Evolutionary conservation across 2,113 vertebrate genomes (phyloP).

Genomic region (Tupaia chinensis): DNA sequence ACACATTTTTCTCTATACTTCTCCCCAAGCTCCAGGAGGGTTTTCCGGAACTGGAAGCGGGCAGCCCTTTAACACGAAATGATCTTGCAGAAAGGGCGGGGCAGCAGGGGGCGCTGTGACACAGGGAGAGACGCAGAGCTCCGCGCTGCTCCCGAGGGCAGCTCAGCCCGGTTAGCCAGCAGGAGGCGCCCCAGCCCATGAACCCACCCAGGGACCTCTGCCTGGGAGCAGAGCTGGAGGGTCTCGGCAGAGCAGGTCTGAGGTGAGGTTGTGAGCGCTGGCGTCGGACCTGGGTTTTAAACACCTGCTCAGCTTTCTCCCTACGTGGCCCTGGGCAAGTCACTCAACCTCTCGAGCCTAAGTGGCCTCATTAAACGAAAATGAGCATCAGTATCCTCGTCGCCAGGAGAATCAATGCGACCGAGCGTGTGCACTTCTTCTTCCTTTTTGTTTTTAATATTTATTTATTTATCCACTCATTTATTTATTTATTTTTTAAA

Average conservation of each 20-base stretch:
- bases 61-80: too few relatives aligned
- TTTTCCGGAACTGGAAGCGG: background rate
- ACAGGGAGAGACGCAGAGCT: background rate
- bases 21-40: background rate
- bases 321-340: background rate
- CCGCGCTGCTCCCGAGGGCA: background rate
- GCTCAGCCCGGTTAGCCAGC: accelerated
- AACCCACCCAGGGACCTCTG: accelerated
- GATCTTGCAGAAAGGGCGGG: background rate
- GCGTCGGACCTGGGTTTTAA: background rate
- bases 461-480: too few relatives aligned
- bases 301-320: background rate
- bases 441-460: too few relatives aligned
- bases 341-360: background rate
- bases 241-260: background rate
- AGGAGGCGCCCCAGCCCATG: accelerated
- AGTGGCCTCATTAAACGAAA: background rate
- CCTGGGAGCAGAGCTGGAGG: background rate
- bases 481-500: too few relatives aligned
- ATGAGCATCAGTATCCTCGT: background rate
- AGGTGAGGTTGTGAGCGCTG: background rate
- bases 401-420: background rate
- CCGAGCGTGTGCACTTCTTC: background rate
- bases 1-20: background rate
- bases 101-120: slow-evolving; percentile 65